A percentile compares a stretch with the other conserved stretches of the same genome.
These are phyloP conservation scores for Cyrtonyx montezumae DNA, from an alignment of 2,113 vertebrate genomes.

Conservation along the genomic window DNA sequence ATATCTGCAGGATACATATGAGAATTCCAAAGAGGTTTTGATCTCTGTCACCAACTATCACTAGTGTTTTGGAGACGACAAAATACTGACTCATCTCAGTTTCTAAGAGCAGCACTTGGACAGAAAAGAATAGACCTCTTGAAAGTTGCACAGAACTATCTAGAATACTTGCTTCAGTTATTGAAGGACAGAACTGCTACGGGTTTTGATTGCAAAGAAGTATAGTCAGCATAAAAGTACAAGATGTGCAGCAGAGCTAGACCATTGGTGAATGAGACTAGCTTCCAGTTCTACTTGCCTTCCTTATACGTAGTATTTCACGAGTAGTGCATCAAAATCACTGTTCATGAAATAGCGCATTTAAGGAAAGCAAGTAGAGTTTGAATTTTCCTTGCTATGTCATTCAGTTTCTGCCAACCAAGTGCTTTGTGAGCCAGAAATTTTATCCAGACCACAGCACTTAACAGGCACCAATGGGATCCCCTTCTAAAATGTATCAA, in stretches of 20 bases:
- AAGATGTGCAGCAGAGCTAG: not conserved
- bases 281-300: not conserved
- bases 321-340: not conserved
- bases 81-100: not conserved
- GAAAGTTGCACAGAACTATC: not conserved
- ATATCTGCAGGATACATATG: not conserved
- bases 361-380: not conserved
- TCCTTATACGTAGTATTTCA: not conserved
- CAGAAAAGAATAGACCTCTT: not conserved
- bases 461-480: not conserved
- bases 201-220: not conserved
- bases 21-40: conserved; percentile 23
- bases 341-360: not conserved
- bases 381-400: not conserved
- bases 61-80: not conserved
- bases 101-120: not conserved
- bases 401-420: not conserved
- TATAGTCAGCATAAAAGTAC: not conserved
- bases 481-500: not conserved
- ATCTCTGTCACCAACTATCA: not conserved
- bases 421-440: not conserved
- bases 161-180: not conserved
- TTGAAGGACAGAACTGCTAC: not conserved
- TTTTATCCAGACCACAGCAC: not conserved
- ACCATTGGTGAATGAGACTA: not conserved